Percentiles rank a stretch among this genome's conserved stretches.
Conservation (phyloP, 2,797 vertebrate genomes). For the Epinephelus malabaricus region DNA sequence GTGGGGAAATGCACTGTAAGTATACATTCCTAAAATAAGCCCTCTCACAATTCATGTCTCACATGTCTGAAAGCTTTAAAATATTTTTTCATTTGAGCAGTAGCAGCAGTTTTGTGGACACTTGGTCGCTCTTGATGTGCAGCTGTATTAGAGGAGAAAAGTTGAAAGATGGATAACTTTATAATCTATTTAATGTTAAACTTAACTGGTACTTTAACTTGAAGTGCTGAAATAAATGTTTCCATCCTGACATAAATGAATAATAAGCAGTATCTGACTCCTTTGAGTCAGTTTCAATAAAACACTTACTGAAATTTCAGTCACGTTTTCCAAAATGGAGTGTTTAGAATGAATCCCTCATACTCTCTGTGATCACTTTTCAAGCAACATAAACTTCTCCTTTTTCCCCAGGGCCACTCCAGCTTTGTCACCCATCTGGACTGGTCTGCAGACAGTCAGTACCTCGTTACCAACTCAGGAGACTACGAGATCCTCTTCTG, state of each 20-base stretch:
- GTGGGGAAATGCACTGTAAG: slow-evolving; percentile 93
- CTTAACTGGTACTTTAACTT: neutral
- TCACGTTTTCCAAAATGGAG: neutral
- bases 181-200: neutral
- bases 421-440: slow-evolving; percentile 95
- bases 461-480: slow-evolving; percentile 94
- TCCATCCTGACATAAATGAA: neutral
- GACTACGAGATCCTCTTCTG: slow-evolving; percentile 96
- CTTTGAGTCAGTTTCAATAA: neutral
- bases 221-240: neutral
- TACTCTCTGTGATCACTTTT: neutral
- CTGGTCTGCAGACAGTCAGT: slow-evolving; percentile 91
- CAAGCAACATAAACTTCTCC: neutral
- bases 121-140: neutral
- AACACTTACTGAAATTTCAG: no score
- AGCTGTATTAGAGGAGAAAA: neutral
- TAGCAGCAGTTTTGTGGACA: no score
- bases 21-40: slow-evolving; percentile 5
- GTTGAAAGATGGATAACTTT: neutral
- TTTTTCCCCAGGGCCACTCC: slow-evolving; percentile 89
- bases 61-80: neutral
- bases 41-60: neutral
- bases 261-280: neutral
- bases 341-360: neutral
- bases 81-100: no score